These are phyloP conservation scores for Steatocranus sp. DNA, from an alignment of 2,797 vertebrate species.

Conservation along the genomic window DNA sequence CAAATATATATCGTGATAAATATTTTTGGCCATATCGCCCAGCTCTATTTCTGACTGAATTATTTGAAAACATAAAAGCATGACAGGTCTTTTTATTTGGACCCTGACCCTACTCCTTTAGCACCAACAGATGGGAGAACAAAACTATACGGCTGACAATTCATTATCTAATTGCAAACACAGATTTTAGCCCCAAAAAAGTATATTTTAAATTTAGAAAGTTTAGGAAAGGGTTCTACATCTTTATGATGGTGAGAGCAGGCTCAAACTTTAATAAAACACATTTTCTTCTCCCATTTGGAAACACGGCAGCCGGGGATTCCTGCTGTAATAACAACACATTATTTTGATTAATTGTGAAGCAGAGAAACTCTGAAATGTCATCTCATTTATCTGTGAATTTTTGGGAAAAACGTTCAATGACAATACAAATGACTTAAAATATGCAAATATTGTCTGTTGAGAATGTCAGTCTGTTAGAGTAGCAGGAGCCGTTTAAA, in stretches of 20 bases:
- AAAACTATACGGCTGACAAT: neutral
- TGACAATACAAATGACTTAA: neutral
- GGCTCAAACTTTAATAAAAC: neutral
- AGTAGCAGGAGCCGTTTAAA: neutral
- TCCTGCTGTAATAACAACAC: neutral
- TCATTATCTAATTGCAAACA: neutral
- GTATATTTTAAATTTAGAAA: neutral
- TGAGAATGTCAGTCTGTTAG: neutral
- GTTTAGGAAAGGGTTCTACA: neutral
- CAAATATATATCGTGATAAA: no score
- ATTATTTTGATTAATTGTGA: neutral
- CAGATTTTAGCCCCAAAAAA: neutral
- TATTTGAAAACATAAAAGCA: neutral
- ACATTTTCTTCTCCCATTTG: neutral
- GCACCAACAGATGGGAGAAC: neutral
- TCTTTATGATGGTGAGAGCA: neutral
- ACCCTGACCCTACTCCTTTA: neutral
- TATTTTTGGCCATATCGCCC: no score
- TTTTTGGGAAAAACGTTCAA: neutral
- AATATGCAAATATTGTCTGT: neutral
- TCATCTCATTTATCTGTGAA: neutral
- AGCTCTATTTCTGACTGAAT: neutral
- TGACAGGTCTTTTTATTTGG: neutral
- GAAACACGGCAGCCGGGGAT: neutral
- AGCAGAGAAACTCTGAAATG: neutral